phyloP scores from a whole-genome alignment of 2,113 vertebrate species.

The Beaufortia kweichowensis region DNA sequence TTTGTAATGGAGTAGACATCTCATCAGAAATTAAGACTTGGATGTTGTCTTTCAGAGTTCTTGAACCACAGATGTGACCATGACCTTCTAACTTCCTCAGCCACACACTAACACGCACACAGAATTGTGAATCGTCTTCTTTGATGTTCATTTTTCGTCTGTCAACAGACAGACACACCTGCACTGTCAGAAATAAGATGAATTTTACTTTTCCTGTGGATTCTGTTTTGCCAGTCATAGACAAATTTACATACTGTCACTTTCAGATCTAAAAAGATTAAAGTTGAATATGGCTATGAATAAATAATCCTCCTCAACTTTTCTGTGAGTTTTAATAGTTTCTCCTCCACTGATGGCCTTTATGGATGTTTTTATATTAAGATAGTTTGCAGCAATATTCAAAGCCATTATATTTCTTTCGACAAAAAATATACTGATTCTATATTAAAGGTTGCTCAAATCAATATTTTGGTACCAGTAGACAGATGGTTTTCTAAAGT shows the following conservation, averaged over 20 bases:
- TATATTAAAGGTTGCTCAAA: too few species aligned
- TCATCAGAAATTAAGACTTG: slow-evolving; percentile 13
- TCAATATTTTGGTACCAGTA: too few species aligned
- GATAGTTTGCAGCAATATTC: too few species aligned
- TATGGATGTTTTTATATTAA: too few species aligned
- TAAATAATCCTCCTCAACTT: slow-evolving; percentile 2
- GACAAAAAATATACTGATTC: too few species aligned
- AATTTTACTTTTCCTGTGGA: slow-evolving; percentile 10
- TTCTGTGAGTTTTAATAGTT: not conserved
- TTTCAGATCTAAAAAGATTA: not conserved
- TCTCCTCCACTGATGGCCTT: not conserved
- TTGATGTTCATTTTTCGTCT: slow-evolving; percentile 4
- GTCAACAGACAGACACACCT: slow-evolving; percentile 28
- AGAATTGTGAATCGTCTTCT: not conserved
- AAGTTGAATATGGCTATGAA: slow-evolving; percentile 7
- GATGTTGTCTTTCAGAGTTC: not conserved
- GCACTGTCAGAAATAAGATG: slow-evolving; percentile 19
- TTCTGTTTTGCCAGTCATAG: not conserved
- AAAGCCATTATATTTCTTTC: too few species aligned
- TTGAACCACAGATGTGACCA: slow-evolving; percentile 10
- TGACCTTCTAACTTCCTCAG: not conserved
- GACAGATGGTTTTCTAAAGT: too few species aligned
- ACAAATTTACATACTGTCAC: not conserved
- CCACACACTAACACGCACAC: not conserved
- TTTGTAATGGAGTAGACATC: slow-evolving; percentile 29